Conservation (phyloP, 2,113 vertebrate genomes). For the Crotalus viridis region DNA sequence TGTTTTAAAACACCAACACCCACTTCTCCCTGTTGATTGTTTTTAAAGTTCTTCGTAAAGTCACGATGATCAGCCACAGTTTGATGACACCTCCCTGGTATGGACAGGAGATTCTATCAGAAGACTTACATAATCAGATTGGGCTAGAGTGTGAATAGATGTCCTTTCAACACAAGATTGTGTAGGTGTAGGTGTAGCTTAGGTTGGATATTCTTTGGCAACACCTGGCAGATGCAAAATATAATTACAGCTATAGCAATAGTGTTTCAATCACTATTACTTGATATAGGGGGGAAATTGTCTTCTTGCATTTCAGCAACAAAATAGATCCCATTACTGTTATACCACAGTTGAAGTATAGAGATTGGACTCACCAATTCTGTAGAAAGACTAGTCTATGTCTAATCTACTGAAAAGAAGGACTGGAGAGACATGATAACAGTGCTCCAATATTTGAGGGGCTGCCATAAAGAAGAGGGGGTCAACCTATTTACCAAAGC, state of each 20-base stretch:
- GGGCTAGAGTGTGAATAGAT: neutral
- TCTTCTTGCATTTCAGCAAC: too few relatives aligned
- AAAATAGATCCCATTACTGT: neutral
- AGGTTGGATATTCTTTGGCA: conserved; percentile 79
- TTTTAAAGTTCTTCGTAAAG: neutral
- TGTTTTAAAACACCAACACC: neutral
- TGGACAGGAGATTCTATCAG: neutral
- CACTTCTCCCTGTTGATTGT: neutral
- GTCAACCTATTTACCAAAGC: too few relatives aligned
- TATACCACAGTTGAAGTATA: neutral
- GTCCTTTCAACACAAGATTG: conserved; percentile 25
- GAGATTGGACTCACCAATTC: neutral
- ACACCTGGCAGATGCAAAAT: conserved; percentile 80
- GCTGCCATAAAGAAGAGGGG: too few relatives aligned
- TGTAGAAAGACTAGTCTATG: neutral
- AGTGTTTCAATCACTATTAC: neutral
- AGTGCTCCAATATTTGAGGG: too few relatives aligned
- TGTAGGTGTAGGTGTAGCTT: conserved; percentile 35
- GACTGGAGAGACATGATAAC: too few relatives aligned
- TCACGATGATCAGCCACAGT: neutral
- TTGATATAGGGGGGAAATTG: too few relatives aligned
- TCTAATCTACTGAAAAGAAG: too few relatives aligned
- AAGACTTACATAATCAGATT: conserved; percentile 1
- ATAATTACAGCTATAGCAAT: conserved; percentile 69
- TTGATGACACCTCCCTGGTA: neutral